Conservation (phyloP, 1,140 invertebrate species). For the Mactra quadrangularis region DNA sequence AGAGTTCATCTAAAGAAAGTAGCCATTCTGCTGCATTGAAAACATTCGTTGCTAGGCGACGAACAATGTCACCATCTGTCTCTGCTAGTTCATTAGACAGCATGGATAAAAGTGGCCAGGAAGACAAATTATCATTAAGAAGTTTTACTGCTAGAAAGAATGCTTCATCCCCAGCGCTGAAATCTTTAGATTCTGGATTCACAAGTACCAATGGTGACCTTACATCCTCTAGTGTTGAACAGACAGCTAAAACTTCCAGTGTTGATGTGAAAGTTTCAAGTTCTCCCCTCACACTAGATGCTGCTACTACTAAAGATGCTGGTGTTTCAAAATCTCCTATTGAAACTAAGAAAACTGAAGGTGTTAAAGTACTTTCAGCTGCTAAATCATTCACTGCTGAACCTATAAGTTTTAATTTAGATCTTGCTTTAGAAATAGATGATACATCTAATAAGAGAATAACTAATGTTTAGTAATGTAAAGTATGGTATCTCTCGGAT, state of each 20-base stretch:
- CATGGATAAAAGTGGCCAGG: background rate
- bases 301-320: background rate
- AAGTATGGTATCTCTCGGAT: no score
- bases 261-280: background rate
- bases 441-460: background rate
- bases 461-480: constrained; percentile 14
- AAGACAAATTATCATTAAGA: background rate
- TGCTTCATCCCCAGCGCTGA: constrained; percentile 9
- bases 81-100: constrained; percentile 9
- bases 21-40: constrained; percentile 39
- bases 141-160: background rate
- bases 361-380: background rate
- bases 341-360: background rate
- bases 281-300: background rate
- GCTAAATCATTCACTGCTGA: constrained; percentile 1
- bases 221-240: background rate
- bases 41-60: constrained; percentile 49
- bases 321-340: background rate
- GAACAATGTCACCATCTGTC: constrained; percentile 37
- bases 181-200: background rate
- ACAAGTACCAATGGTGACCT: background rate
- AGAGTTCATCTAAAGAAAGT: background rate
- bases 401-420: constrained; percentile 4
- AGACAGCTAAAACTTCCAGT: background rate
- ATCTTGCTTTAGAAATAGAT: constrained; percentile 1